phyloP scores from a whole-genome alignment of 1,140 invertebrate species.

The Drosophila melanica region DNA sequence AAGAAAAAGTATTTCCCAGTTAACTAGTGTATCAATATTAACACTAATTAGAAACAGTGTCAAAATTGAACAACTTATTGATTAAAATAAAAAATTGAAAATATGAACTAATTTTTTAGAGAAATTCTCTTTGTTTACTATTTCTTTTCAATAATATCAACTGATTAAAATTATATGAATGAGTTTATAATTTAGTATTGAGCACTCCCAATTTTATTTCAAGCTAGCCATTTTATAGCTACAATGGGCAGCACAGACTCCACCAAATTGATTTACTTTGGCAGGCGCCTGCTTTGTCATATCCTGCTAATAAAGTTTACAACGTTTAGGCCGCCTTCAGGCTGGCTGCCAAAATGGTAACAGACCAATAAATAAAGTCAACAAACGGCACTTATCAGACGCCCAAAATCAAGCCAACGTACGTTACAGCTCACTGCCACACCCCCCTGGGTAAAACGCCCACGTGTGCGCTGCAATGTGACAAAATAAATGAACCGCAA shows the following conservation, averaged over 20 bases:
- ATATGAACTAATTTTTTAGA: too few species aligned
- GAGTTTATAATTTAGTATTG: too few species aligned
- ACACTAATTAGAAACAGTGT: too few species aligned
- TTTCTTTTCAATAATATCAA: too few species aligned
- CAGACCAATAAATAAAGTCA: conserved; percentile 67
- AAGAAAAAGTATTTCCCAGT: background rate
- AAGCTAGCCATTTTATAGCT: background rate
- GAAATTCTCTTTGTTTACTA: too few species aligned
- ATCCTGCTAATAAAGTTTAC: conserved; percentile 46
- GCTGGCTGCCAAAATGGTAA: conserved; percentile 61
- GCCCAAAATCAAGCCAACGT: conserved; percentile 55
- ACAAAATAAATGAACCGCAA: conserved; percentile 76
- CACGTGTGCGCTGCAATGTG: conserved; percentile 54
- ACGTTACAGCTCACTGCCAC: conserved; percentile 32
- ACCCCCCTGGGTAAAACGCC: conserved; percentile 33
- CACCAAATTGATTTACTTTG: conserved; percentile 54
- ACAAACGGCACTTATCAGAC: conserved; percentile 64
- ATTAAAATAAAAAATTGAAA: too few species aligned
- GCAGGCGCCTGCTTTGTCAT: conserved; percentile 43
- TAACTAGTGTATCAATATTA: background rate
- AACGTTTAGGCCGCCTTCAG: conserved; percentile 49
- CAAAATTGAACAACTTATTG: too few species aligned
- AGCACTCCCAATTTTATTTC: background rate
- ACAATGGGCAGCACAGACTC: background rate
- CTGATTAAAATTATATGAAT: too few species aligned